Conservation (phyloP, 2,113 vertebrate species). For the Nestor notabilis region DNA sequence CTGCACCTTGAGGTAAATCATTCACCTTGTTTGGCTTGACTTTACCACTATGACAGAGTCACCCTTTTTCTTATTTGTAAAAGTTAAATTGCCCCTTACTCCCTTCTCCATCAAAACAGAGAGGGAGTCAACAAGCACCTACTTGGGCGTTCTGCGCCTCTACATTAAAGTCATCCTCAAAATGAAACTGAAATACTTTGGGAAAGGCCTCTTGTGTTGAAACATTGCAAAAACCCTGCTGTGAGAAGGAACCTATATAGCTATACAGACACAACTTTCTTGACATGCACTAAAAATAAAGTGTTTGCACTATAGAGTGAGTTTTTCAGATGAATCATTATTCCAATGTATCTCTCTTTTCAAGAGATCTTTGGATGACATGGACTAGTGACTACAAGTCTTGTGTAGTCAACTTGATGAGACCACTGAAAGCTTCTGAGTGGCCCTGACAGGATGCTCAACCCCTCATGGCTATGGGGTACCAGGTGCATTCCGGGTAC, state of each 20-base stretch:
- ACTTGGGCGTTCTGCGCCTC: fast-evolving
- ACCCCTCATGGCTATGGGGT: not conserved
- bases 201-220: not conserved
- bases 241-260: not conserved
- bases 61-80: not conserved
- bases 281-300: not conserved
- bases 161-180: not conserved
- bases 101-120: not conserved
- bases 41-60: not conserved
- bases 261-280: not conserved
- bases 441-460: not conserved
- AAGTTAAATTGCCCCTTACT: not conserved
- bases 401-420: not conserved
- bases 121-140: not conserved
- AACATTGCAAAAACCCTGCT: not conserved
- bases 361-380: not conserved
- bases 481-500: not conserved
- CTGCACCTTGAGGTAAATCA: not conserved
- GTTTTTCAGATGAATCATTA: not conserved
- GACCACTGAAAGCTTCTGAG: not conserved
- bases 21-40: not conserved
- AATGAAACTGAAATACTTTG: not conserved
- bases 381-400: not conserved
- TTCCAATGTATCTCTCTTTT: not conserved
- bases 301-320: not conserved